phyloP scores from a whole-genome alignment of 2,113 vertebrate species.

The Daubentonia madagascariensis region DNA sequence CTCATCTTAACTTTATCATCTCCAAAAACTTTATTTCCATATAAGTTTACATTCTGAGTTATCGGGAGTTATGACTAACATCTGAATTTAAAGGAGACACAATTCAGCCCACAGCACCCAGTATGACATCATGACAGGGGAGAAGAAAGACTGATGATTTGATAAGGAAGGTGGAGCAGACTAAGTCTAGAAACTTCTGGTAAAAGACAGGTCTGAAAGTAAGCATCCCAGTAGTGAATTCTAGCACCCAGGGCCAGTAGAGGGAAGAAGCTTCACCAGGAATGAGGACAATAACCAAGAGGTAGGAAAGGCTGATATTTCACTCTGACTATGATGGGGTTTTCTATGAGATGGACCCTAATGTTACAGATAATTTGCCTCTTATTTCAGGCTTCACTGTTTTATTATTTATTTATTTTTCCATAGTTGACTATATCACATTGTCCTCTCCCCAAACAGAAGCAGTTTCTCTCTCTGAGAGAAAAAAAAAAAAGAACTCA shows the following conservation, averaged over 20 bases:
- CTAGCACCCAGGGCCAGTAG: not conserved
- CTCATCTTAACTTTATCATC: not conserved
- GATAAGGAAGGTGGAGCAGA: not conserved
- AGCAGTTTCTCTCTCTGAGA: not conserved
- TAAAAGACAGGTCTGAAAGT: not conserved
- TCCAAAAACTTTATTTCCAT: not conserved
- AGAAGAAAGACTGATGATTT: not conserved
- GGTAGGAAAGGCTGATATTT: not conserved
- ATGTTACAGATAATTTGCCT: not conserved
- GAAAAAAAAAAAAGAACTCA: not conserved
- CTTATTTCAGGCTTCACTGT: not conserved
- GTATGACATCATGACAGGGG: not conserved
- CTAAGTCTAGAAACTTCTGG: not conserved
- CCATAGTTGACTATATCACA: not conserved
- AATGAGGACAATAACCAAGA: not conserved
- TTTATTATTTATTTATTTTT: not conserved
- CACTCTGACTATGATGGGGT: not conserved
- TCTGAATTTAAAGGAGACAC: not conserved
- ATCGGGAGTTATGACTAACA: not conserved
- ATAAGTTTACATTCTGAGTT: not conserved
- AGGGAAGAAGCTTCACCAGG: not conserved
- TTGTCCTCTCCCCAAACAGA: not conserved
- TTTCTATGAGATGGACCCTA: not conserved
- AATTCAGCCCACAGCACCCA: not conserved
- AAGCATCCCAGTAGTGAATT: not conserved